Percentiles rank a stretch among this genome's conserved stretches.
Conservation (phyloP, 2,797 vertebrate genomes). For the Acanthurus leucopareius region DNA sequence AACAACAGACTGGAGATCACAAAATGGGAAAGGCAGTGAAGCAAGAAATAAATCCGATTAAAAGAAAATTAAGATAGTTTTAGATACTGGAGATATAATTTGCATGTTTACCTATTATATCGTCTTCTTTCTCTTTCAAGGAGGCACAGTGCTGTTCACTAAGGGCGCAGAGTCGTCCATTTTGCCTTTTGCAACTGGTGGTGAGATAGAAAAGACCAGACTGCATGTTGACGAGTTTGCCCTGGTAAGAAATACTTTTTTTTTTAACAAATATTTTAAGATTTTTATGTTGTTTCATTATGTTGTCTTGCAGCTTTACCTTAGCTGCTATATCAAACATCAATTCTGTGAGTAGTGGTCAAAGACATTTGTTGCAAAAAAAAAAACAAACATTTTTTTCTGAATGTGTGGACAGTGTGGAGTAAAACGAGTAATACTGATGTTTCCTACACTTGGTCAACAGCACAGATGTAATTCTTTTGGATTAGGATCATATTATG, state of each 20-base stretch:
- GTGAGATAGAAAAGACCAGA: constrained; percentile 95
- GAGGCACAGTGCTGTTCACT: constrained; percentile 93
- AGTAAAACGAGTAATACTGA: not conserved
- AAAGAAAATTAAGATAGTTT: not conserved
- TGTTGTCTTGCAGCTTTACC: not conserved
- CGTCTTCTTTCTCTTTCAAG: constrained; percentile 74
- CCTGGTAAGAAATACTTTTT: constrained; percentile 85
- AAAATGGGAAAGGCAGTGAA: no score
- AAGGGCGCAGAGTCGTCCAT: constrained; percentile 98
- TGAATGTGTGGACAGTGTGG: not conserved
- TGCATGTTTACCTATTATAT: no score
- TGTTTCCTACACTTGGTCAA: not conserved
- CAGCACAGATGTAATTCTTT: not conserved
- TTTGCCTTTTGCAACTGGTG: constrained; percentile 90
- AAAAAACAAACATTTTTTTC: not conserved
- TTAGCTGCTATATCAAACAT: not conserved
- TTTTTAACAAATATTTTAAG: not conserved
- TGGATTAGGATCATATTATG: not conserved
- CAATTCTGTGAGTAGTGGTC: not conserved
- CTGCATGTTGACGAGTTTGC: constrained; percentile 98
- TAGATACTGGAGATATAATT: no score
- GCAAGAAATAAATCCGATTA: no score
- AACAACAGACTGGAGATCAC: not conserved
- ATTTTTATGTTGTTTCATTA: not conserved
- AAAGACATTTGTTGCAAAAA: no score